These are phyloP conservation scores for Chiloscyllium punctatum DNA, from an alignment of 2,797 vertebrate species.

Conservation along the genomic window DNA sequence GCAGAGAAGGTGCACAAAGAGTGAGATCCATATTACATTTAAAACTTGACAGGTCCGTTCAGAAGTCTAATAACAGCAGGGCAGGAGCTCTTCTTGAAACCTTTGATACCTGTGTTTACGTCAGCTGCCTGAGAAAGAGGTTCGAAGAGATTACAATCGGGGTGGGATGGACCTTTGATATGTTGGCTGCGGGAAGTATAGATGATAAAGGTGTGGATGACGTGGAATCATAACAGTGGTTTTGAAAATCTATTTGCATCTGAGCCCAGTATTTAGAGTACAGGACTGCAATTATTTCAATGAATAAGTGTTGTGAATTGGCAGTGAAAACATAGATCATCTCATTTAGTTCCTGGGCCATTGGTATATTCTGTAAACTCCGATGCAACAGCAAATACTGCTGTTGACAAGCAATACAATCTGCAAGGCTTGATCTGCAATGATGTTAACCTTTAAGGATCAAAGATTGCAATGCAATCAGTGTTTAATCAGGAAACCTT, in stretches of 20 bases:
- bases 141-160: too few species aligned
- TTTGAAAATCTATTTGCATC: background rate
- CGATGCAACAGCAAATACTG: background rate
- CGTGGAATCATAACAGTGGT: background rate
- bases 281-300: background rate
- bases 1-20: too few species aligned
- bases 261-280: background rate
- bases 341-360: background rate
- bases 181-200: too few species aligned
- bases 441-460: conserved; percentile 8
- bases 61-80: too few species aligned
- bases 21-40: too few species aligned
- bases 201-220: background rate
- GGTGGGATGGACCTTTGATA: too few species aligned
- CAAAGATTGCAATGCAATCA: conserved; percentile 20
- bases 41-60: too few species aligned
- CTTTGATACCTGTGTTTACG: too few species aligned
- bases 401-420: background rate
- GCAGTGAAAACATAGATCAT: background rate
- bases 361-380: background rate
- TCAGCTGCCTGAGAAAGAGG: too few species aligned
- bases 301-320: background rate
- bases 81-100: too few species aligned
- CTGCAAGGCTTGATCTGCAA: background rate
- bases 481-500: conserved; percentile 14